Conservation (phyloP, 2,797 vertebrate genomes). For the Rousettus madagascariensis region DNA sequence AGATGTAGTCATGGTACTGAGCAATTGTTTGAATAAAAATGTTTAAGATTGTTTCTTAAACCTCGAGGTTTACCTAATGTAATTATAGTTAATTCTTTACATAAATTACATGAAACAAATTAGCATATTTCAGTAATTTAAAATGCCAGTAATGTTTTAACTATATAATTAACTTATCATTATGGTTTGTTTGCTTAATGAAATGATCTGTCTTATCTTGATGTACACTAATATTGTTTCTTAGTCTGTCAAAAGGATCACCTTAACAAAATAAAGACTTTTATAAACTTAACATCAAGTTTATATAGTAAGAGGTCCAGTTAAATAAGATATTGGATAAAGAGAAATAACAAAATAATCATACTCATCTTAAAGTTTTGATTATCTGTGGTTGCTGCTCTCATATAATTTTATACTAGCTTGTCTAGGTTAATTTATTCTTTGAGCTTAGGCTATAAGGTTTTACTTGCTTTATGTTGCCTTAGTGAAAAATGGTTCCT, state of each 20-base stretch:
- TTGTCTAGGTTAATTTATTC: background rate
- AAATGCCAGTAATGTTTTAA: conserved; percentile 15
- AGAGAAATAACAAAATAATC: background rate
- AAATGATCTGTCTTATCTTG: background rate
- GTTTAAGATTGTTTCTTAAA: conserved; percentile 42
- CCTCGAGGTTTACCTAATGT: background rate
- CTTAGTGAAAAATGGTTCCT: background rate
- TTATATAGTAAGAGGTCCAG: background rate
- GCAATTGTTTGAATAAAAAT: conserved; percentile 44
- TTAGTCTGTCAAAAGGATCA: background rate
- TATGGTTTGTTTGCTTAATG: background rate
- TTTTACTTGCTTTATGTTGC: background rate
- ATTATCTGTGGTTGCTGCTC: background rate
- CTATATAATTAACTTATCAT: background rate
- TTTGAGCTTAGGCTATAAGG: background rate
- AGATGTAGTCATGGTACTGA: conserved; percentile 48
- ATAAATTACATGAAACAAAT: background rate
- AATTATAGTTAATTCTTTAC: background rate
- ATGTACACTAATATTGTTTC: background rate
- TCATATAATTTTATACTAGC: background rate
- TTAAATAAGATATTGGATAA: background rate
- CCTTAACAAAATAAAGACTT: background rate
- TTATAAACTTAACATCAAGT: background rate
- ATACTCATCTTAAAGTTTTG: background rate
- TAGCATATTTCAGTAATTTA: background rate